A percentile compares a stretch with the other conserved stretches of the same genome.
These are phyloP conservation scores for Hetaerina americana DNA, from an alignment of 1,140 invertebrate genomes.

Conservation along the genomic window DNA sequence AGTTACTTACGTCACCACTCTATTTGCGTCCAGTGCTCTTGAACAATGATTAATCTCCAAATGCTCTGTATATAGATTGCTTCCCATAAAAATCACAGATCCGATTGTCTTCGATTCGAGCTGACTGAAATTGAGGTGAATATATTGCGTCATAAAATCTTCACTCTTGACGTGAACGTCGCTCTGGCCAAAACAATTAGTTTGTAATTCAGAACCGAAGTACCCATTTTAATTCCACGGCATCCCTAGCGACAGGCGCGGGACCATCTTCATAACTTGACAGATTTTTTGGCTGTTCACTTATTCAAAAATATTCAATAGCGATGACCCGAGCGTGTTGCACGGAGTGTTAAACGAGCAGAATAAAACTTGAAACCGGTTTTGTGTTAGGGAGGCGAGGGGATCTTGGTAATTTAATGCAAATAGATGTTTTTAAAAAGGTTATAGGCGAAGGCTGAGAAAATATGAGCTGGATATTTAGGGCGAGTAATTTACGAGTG, in stretches of 20 bases:
- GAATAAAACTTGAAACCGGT: background rate
- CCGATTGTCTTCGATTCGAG: too few relatives aligned
- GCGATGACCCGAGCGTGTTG: background rate
- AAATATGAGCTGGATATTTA: background rate
- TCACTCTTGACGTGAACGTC: too few relatives aligned
- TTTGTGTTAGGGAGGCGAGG: background rate
- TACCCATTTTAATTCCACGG: background rate
- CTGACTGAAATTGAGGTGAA: too few relatives aligned
- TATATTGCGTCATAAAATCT: too few relatives aligned
- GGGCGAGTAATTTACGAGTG: background rate
- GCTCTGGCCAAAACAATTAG: too few relatives aligned
- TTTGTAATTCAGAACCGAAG: too few relatives aligned
- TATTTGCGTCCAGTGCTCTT: too few relatives aligned
- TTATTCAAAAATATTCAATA: conserved; percentile 1
- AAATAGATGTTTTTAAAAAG: background rate
- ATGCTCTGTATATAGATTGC: too few relatives aligned
- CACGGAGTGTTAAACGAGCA: background rate
- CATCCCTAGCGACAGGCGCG: background rate
- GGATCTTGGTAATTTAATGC: background rate
- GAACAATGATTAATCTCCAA: too few relatives aligned
- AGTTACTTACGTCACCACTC: too few relatives aligned
- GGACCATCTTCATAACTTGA: background rate
- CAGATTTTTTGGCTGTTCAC: background rate
- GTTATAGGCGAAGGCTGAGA: background rate
- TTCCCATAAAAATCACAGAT: too few relatives aligned